Evolutionary conservation across 1,140 invertebrate genomes (phyloP), one percentile per base, ranked within the genome.

Genomic region (Nephila pilipes): DNA sequence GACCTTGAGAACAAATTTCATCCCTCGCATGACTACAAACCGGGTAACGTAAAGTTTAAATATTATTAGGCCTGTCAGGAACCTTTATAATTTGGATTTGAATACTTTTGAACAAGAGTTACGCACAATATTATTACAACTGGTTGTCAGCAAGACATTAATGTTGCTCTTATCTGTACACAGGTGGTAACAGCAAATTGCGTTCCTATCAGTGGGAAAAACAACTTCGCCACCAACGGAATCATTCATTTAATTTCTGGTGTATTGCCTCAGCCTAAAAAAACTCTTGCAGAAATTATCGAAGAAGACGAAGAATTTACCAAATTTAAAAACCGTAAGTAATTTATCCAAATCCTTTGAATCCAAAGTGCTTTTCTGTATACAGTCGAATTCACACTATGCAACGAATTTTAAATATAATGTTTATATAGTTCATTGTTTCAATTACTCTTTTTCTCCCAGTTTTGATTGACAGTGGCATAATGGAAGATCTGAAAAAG

Each of bases 171-270:
- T 58, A 22, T 58, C n/a, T n/a, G n/a, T 29, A 10, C 69, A 32
- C 85, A 96, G 95, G 83, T 96, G 38, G 94, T 96, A 36, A 96
- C 95, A 38, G 95, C 95, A 6, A 96, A 96, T 94, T 96, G 96
- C 93, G 94, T 95, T 10, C 94, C 93, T 38, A 93, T 96, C 0
- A 94, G 93, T 16, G 94, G 94, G 55, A 93, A 93, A 94, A 96
- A 96, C 94, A 96, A 96, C 93, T 94, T 95, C 88, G 96, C 96
- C 2, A 95, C 94, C 3, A 96, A 96, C 94, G 96, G 96, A 6
- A 95, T 97, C 38, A 95, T 97, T n/a, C 96, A 97, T 94, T 94
- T 96, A 6, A 94, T 96, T 6, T 96, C 96, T 60, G 94, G 95
- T 83, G 95, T 96, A 8, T 93, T 97, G 22, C 95, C 95, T 54